Evolutionary conservation across 2,797 vertebrate genomes (phyloP).

Genomic region (Parotocinclus haroldoi): DNA sequence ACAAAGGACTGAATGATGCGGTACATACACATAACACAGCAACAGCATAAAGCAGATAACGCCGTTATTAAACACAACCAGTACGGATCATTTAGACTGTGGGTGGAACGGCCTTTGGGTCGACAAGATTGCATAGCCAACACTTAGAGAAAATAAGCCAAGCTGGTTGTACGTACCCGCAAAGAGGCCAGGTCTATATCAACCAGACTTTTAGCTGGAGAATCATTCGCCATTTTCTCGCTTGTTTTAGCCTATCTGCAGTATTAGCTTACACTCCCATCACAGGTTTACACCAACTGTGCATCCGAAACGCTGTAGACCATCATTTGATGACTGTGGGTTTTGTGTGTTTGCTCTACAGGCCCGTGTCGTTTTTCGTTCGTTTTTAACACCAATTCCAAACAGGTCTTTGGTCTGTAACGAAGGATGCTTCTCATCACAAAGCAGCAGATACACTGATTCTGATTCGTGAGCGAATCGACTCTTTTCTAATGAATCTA

Average conservation of each 20-base stretch:
- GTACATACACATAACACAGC: conserved; percentile 50
- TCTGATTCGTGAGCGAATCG: neutral
- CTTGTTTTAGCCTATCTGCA: conserved; percentile 25
- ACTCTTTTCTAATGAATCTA: neutral
- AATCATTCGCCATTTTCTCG: conserved; percentile 94
- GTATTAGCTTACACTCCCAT: conserved; percentile 24
- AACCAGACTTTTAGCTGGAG: conserved; percentile 95
- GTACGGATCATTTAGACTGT: neutral
- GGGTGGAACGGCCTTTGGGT: neutral
- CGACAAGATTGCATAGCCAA: neutral
- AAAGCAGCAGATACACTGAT: neutral
- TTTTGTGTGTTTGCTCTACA: neutral
- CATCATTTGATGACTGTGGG: conserved; percentile 61
- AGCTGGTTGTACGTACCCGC: conserved; percentile 76
- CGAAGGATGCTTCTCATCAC: conserved; percentile 13
- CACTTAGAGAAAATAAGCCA: neutral
- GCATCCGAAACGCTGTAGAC: conserved; percentile 50
- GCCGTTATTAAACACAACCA: conserved; percentile 44
- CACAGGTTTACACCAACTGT: conserved; percentile 44
- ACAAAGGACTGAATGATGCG: conserved; percentile 75
- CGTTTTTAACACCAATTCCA: conserved; percentile 42
- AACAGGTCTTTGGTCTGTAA: neutral
- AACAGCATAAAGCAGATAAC: neutral
- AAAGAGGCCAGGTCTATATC: conserved; percentile 94
- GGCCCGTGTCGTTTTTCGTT: neutral